A percentile compares a stretch with the other conserved stretches of the same genome.
Evolutionary conservation across 2,888 invertebrate genomes (phyloP).

Genomic region (Pomacea canaliculata): DNA sequence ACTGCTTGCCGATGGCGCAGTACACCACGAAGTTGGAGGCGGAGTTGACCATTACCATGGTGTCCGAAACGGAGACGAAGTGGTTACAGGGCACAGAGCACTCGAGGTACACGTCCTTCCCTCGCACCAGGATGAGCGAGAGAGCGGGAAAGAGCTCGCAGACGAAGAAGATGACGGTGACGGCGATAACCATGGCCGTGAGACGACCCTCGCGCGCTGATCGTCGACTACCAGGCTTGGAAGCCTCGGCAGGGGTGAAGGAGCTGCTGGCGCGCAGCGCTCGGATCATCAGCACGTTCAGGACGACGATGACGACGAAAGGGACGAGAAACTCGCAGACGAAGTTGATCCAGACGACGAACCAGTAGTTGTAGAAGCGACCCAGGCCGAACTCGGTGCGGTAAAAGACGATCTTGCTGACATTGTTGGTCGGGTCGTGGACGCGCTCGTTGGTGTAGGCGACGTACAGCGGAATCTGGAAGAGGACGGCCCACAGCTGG

Average conservation of each 20-base stretch:
- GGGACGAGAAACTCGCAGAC: constrained; percentile 35
- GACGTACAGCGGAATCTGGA: constrained; percentile 33
- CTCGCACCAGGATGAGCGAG: constrained; percentile 30
- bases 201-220: constrained; percentile 23
- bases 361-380: constrained; percentile 34
- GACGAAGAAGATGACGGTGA: constrained; percentile 38
- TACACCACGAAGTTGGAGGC: constrained; percentile 34
- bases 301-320: constrained; percentile 26
- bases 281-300: constrained; percentile 29
- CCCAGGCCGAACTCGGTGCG: constrained; percentile 32
- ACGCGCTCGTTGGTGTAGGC: constrained; percentile 25
- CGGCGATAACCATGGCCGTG: constrained; percentile 37
- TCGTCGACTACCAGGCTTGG: background rate
- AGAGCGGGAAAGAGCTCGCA: constrained; percentile 36
- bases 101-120: constrained; percentile 29
- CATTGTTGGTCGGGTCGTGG: constrained; percentile 17
- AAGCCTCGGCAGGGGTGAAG: background rate
- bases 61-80: constrained; percentile 31
- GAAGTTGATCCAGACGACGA: constrained; percentile 33
- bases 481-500: constrained; percentile 25
- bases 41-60: constrained; percentile 33
- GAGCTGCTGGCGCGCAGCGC: constrained; percentile 27
- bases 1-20: constrained; percentile 37
- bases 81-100: constrained; percentile 31
- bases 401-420: constrained; percentile 19